phyloP scores from a whole-genome alignment of 2,888 invertebrate genomes.

The Leptothorax acervorum region DNA sequence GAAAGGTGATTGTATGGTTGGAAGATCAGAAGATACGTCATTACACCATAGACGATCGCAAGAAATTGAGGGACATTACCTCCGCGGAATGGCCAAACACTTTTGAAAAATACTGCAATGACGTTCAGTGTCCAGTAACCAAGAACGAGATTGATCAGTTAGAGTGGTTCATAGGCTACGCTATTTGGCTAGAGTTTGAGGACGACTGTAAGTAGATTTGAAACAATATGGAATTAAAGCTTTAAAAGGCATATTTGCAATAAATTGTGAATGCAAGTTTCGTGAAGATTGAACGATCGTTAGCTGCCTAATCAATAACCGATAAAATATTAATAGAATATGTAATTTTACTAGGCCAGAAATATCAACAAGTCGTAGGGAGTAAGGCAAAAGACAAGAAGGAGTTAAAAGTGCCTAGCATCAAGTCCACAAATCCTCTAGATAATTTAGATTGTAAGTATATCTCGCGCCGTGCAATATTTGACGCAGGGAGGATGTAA shows the following conservation, averaged over 20 bases:
- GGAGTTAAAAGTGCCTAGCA: conserved; percentile 89
- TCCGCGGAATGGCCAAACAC: conserved; percentile 90
- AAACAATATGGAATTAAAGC: background rate
- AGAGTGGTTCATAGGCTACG: conserved; percentile 95
- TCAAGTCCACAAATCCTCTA: conserved; percentile 93
- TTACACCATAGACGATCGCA: conserved; percentile 93
- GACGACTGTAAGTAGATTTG: conserved; percentile 89
- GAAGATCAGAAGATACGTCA: conserved; percentile 97
- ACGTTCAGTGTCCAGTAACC: conserved; percentile 91
- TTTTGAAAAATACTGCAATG: conserved; percentile 91
- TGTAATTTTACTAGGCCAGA: conserved; percentile 87
- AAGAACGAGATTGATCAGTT: conserved; percentile 89
- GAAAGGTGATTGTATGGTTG: conserved; percentile 94
- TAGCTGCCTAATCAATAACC: background rate
- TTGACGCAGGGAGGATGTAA: background rate
- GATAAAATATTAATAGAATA: background rate
- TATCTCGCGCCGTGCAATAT: background rate
- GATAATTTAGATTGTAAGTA: conserved; percentile 95
- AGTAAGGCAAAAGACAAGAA: conserved; percentile 87
- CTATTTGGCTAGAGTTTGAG: conserved; percentile 93
- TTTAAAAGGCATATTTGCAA: background rate
- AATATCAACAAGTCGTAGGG: conserved; percentile 90
- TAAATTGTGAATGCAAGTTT: background rate
- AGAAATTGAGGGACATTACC: conserved; percentile 90
- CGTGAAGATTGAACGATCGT: background rate